Evolutionary conservation across 1,140 invertebrate genomes (phyloP).

Genomic region (Zaprionus inermis): DNA sequence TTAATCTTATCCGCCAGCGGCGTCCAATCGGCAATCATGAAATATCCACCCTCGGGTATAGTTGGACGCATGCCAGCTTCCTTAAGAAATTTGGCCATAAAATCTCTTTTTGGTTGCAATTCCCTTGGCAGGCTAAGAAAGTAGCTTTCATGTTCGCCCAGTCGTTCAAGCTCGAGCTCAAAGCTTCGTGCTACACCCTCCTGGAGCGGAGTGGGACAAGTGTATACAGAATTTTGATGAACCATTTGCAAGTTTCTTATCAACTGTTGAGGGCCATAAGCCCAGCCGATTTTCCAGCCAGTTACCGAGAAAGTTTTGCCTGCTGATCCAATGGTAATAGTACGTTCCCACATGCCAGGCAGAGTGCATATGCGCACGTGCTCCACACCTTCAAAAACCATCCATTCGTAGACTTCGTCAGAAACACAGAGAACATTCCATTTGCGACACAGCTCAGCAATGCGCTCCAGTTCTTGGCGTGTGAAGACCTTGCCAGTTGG

Average conservation of each 20-base stretch:
- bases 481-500: slow-evolving; percentile 96
- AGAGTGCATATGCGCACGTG: slow-evolving; percentile 97
- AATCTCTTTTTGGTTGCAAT: slow-evolving; percentile 93
- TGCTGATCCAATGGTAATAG: slow-evolving; percentile 98
- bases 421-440: slow-evolving; percentile 96
- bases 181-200: slow-evolving; percentile 96
- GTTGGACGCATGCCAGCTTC: slow-evolving; percentile 95
- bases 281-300: slow-evolving; percentile 99
- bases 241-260: slow-evolving; percentile 93
- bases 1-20: slow-evolving; percentile 88
- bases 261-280: slow-evolving; percentile 93
- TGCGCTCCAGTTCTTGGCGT: slow-evolving; percentile 89
- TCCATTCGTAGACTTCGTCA: slow-evolving; percentile 99
- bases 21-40: slow-evolving; percentile 97
- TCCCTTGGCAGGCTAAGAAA: slow-evolving; percentile 91
- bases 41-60: slow-evolving; percentile 98
- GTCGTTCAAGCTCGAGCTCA: slow-evolving; percentile 91
- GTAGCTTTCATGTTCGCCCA: slow-evolving; percentile 93
- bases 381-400: slow-evolving; percentile 93
- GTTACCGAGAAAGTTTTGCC: slow-evolving; percentile 99
- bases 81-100: slow-evolving; percentile 90
- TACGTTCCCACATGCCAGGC: slow-evolving; percentile 98
- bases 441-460: slow-evolving; percentile 95
- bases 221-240: slow-evolving; percentile 98
- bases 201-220: slow-evolving; percentile 93